These are phyloP conservation scores for Venusia cambrica DNA, from an alignment of 2,888 invertebrate genomes.

Conservation along the genomic window DNA sequence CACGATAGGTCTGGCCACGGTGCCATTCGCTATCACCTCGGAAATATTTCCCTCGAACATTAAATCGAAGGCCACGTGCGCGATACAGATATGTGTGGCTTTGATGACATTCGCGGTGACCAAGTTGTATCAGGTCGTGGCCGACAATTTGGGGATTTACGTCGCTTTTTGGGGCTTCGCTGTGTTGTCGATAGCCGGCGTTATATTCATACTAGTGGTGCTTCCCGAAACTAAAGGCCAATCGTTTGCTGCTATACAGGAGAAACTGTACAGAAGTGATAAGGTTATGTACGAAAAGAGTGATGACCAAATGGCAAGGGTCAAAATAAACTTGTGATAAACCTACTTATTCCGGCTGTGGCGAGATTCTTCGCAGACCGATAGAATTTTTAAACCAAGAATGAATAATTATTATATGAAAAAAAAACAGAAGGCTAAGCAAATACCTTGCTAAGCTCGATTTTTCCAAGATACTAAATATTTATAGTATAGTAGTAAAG, in stretches of 20 bases:
- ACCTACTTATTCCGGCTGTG: not conserved
- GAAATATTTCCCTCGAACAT: slow-evolving; percentile 84
- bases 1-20: slow-evolving; percentile 82
- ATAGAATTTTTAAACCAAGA: too few species aligned
- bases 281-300: slow-evolving; percentile 60
- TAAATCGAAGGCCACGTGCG: slow-evolving; percentile 83
- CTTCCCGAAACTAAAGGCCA: slow-evolving; percentile 83
- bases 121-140: slow-evolving; percentile 78
- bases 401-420: too few species aligned
- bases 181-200: slow-evolving; percentile 69
- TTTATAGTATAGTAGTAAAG: too few species aligned
- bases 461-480: too few species aligned
- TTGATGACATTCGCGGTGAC: slow-evolving; percentile 81
- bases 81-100: slow-evolving; percentile 82
- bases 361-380: too few species aligned
- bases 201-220: slow-evolving; percentile 71
- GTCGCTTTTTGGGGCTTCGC: slow-evolving; percentile 81
- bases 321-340: slow-evolving; percentile 54
- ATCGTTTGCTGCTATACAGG: slow-evolving; percentile 81
- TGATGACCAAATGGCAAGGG: slow-evolving; percentile 55
- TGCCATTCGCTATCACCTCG: slow-evolving; percentile 83
- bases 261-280: slow-evolving; percentile 60
- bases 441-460: too few species aligned
- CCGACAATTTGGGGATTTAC: slow-evolving; percentile 72
- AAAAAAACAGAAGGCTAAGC: too few species aligned